phyloP scores from a whole-genome alignment of 2,888 invertebrate species.

The Helobdella robusta region DNA sequence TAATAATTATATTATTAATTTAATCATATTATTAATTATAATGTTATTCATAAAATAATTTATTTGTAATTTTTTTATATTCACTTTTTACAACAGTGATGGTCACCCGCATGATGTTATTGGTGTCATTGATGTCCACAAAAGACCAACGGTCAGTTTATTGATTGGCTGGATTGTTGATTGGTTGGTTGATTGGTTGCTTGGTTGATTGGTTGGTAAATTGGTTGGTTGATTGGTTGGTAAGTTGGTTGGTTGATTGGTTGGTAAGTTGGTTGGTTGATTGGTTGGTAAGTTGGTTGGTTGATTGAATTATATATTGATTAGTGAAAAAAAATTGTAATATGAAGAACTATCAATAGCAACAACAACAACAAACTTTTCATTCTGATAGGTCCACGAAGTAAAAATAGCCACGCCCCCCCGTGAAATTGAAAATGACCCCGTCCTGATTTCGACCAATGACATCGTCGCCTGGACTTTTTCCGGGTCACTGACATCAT shows the following conservation, averaged over 20 bases:
- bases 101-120: constrained; percentile 37
- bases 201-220: too few relatives aligned
- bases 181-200: too few relatives aligned
- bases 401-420: constrained; percentile 41
- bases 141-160: constrained; percentile 43
- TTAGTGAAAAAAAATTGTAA: background rate
- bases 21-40: background rate
- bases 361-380: too few relatives aligned
- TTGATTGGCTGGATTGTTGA: too few relatives aligned
- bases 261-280: too few relatives aligned
- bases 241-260: too few relatives aligned
- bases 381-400: constrained; percentile 43
- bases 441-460: constrained; percentile 42
- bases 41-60: background rate
- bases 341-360: background rate
- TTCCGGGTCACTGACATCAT: constrained; percentile 37
- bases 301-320: too few relatives aligned
- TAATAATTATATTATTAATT: background rate
- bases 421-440: too few relatives aligned
- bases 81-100: constrained; percentile 26
- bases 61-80: background rate
- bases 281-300: too few relatives aligned
- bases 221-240: too few relatives aligned
- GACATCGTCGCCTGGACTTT: constrained; percentile 49
- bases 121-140: constrained; percentile 46